Base-by-base conservation (phyloP, 1,140 invertebrate genomes). In the Bombus terrestris region DNA sequence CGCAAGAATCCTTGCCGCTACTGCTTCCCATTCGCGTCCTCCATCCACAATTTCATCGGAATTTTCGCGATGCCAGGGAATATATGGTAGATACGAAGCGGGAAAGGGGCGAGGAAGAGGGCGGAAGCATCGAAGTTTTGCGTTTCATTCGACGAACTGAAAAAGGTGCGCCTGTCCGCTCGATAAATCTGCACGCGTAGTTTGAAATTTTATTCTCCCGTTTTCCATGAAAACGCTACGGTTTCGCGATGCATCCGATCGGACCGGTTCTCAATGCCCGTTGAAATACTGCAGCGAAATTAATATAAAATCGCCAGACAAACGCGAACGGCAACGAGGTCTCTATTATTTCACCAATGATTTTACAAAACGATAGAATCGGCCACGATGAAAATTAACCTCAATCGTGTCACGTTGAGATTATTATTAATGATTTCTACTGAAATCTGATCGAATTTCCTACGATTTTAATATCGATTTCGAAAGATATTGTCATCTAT, bases 81-180 rank as follows among this genome's bases (percentile, higher is more conserved):
- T 41, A 41, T 10, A 77, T 15, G 39, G n/a, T 32, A 28, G 41
- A 32, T 9, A 28, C 35, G 74, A 57, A 37, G 35, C 15, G 37
- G 28, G 2, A 8, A 39, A n/a, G 15, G 75, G 0, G 8, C 12
- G 37, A 28, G 75, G 12, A 39, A 59, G 53, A 62, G 47, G 25
- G 57, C 8, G 75, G 75, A 72, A 68, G 47, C 66, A n/a, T 79
- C 77, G 22, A 85, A 85, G 69, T 81, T 73, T 47, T 43, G 47
- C 32, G 62, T 85, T 81, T 85, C 80, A 62, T 86, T 83, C 39
- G 64, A n/a, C 37, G n/a, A 83, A 68, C 80, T 81, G 62, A 69
- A 77, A 82, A 83, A 79, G 66, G 43, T 59, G 53, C n/a, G 41
- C 9, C 28, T 22, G 18, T 62, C 1, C 75, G 13, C n/a, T 69